Evolutionary conservation across 1,140 invertebrate species (phyloP).

Genomic region (Aphelinus certus): DNA sequence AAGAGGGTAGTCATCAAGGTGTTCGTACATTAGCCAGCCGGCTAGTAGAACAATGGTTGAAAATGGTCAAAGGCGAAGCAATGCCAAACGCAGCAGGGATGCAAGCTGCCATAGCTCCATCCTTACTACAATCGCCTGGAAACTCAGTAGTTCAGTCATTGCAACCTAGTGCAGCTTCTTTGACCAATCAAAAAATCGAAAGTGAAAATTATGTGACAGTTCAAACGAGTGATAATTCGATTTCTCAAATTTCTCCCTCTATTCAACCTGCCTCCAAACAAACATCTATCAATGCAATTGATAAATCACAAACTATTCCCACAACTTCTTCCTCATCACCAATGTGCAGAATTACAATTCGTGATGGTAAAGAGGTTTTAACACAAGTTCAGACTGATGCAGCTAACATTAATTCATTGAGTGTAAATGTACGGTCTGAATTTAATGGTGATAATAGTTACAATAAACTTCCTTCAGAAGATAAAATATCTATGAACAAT

Average conservation of each 20-base stretch:
- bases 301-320: constrained; percentile 32
- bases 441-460: constrained; percentile 43
- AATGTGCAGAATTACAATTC: constrained; percentile 76
- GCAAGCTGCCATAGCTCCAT: constrained; percentile 31
- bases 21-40: constrained; percentile 78
- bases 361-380: constrained; percentile 78
- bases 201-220: constrained; percentile 35
- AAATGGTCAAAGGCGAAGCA: constrained; percentile 79
- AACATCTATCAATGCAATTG: constrained; percentile 11
- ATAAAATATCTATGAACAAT: constrained; percentile 40
- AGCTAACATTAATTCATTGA: constrained; percentile 50
- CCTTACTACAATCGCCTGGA: constrained; percentile 11
- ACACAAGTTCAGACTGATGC: constrained; percentile 70
- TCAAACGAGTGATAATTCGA: constrained; percentile 30
- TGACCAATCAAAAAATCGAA: constrained; percentile 36
- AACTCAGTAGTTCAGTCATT: constrained; percentile 21
- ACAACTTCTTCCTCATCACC: constrained; percentile 37
- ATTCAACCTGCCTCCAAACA: constrained; percentile 39
- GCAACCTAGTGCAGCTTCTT: constrained; percentile 19
- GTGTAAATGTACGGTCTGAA: constrained; percentile 46
- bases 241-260: constrained; percentile 17
- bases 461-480: constrained; percentile 35
- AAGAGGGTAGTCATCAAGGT: constrained; percentile 79
- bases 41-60: constrained; percentile 91
- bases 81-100: constrained; percentile 33